These are phyloP conservation scores for Pocillopora grandis DNA, from an alignment of 92 coral and sea anemone genomes.

Conservation along the genomic window DNA sequence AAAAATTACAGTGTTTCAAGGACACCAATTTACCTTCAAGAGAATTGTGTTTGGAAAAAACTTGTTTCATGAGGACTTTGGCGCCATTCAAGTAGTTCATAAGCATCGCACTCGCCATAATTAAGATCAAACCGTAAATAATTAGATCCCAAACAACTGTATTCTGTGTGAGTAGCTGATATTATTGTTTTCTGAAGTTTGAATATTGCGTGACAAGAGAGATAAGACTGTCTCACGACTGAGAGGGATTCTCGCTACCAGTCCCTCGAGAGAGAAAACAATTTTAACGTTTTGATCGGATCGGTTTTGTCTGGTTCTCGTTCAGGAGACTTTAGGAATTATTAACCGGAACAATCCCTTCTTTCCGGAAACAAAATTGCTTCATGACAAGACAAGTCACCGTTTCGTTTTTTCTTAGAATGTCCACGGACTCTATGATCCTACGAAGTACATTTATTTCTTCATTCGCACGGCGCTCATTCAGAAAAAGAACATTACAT, in stretches of 20 bases:
- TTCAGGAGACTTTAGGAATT: not conserved
- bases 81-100: constrained; percentile 52
- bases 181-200: not conserved
- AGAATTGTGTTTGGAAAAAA: constrained; percentile 39
- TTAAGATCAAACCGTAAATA: not conserved
- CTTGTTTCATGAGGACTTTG: constrained; percentile 50
- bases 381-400: constrained; percentile 11
- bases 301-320: not conserved
- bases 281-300: not conserved
- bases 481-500: constrained; percentile 1
- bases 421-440: not conserved
- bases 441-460: not conserved
- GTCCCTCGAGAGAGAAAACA: not conserved
- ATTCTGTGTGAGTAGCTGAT: too few relatives aligned
- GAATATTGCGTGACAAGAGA: not conserved
- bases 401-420: not conserved
- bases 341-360: not conserved
- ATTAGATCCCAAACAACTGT: not conserved
- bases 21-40: constrained; percentile 38
- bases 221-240: not conserved
- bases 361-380: not conserved
- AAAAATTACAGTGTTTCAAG: not conserved
- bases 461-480: not conserved
- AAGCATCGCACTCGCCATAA: constrained; percentile 5
- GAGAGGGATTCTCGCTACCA: not conserved